phyloP scores from a whole-genome alignment of 2,797 vertebrate species.

The Triplophysa bombifrons region DNA sequence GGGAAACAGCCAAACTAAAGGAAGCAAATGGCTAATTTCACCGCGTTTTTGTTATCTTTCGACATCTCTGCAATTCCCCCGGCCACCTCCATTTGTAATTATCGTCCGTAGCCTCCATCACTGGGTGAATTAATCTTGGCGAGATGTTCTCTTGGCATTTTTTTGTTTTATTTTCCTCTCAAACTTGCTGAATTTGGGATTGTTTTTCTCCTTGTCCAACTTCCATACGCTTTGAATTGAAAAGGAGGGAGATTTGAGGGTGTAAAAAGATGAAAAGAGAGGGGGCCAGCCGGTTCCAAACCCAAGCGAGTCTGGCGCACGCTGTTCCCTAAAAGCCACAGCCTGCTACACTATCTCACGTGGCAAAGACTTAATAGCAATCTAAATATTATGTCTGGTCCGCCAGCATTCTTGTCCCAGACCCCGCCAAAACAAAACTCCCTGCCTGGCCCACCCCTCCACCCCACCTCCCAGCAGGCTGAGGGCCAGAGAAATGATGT shows the following conservation, averaged over 20 bases:
- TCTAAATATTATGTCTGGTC: conserved; percentile 87
- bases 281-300: conserved; percentile 14
- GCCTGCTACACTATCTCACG: conserved; percentile 61
- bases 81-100: conserved; percentile 55
- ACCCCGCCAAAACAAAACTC: conserved; percentile 82
- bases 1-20: conserved; percentile 44
- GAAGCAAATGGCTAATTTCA: conserved; percentile 53
- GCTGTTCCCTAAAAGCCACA: conserved; percentile 65
- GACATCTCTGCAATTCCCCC: conserved; percentile 56
- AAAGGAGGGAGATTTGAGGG: conserved; percentile 39
- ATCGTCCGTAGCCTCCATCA: conserved; percentile 49
- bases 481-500: conserved; percentile 56
- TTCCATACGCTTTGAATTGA: conserved; percentile 52
- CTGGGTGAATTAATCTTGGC: conserved; percentile 60
- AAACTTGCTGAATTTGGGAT: conserved; percentile 54
- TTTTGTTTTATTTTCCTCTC: background rate
- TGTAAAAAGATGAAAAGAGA: conserved; percentile 26
- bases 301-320: conserved; percentile 52
- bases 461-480: conserved; percentile 57
- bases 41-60: conserved; percentile 59
- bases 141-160: conserved; percentile 31
- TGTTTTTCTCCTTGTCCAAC: conserved; percentile 67
- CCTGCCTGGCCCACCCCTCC: conserved; percentile 63
- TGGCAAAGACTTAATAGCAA: conserved; percentile 73
- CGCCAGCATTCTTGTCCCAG: conserved; percentile 76